phyloP scores from a whole-genome alignment of 2,888 invertebrate genomes.

The Eilema griseolum region DNA sequence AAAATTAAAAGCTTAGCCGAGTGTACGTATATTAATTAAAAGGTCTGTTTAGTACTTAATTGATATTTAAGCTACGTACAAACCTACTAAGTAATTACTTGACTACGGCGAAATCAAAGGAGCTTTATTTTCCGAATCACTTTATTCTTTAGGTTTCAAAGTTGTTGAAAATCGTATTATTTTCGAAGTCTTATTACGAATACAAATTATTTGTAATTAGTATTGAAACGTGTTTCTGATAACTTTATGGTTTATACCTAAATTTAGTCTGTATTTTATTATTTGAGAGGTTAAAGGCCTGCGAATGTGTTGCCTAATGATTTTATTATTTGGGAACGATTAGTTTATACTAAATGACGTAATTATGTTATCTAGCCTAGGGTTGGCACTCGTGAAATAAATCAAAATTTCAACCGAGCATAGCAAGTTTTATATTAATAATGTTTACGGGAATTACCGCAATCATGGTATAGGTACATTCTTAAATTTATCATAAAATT shows the following conservation, averaged over 20 bases:
- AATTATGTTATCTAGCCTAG: too few relatives aligned
- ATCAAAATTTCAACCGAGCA: too few relatives aligned
- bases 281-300: not conserved
- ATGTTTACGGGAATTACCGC: too few relatives aligned
- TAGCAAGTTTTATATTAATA: too few relatives aligned
- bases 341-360: too few relatives aligned
- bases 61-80: slow-evolving; percentile 46
- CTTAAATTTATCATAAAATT: too few relatives aligned
- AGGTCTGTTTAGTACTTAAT: slow-evolving; percentile 45
- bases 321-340: not conserved
- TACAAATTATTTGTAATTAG: not conserved
- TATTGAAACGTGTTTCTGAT: not conserved
- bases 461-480: too few relatives aligned
- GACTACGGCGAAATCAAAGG: too few relatives aligned
- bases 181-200: slow-evolving; percentile 9
- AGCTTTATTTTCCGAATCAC: slow-evolving; percentile 42
- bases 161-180: slow-evolving; percentile 15
- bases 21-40: slow-evolving; percentile 47
- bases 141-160: slow-evolving; percentile 36
- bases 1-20: slow-evolving; percentile 48
- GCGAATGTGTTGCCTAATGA: not conserved
- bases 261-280: not conserved
- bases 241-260: not conserved
- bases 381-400: too few relatives aligned
- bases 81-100: slow-evolving; percentile 44